phyloP scores from a whole-genome alignment of 1,140 invertebrate genomes.

The Pseudomyrmex concolor region DNA sequence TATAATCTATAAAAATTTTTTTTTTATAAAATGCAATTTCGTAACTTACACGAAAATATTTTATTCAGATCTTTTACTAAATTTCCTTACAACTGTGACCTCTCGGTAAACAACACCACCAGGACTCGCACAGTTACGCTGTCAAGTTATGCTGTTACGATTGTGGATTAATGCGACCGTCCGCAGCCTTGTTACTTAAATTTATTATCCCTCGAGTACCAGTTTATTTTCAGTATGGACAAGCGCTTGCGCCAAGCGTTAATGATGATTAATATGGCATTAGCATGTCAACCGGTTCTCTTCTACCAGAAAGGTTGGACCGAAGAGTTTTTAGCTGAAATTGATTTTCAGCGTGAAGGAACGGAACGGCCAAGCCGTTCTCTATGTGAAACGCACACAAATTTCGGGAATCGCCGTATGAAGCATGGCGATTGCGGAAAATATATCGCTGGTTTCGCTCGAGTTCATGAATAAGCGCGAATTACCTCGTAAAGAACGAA shows the following conservation, averaged over 20 bases:
- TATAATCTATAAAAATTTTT: too few relatives aligned
- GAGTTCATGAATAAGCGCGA: constrained; percentile 52
- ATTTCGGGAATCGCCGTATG: constrained; percentile 32
- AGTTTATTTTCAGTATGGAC: constrained; percentile 42
- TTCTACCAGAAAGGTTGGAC: constrained; percentile 29
- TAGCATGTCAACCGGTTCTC: constrained; percentile 55
- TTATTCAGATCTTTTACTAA: too few relatives aligned
- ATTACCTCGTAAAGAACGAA: constrained; percentile 43
- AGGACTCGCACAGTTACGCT: not conserved
- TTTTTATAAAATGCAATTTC: too few relatives aligned
- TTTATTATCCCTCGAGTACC: constrained; percentile 47
- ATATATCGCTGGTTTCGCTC: constrained; percentile 40
- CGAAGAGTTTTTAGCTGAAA: not conserved
- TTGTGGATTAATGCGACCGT: not conserved
- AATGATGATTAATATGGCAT: constrained; percentile 54
- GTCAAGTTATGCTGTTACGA: not conserved
- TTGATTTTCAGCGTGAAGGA: constrained; percentile 29
- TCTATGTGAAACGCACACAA: constrained; percentile 23
- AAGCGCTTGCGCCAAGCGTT: not conserved
- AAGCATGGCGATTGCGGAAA: constrained; percentile 35
- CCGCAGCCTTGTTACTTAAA: constrained; percentile 32
- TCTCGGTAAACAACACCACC: not conserved
- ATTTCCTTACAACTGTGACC: not conserved
- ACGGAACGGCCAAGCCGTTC: not conserved
- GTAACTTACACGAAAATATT: too few relatives aligned